phyloP scores from a whole-genome alignment of 1,140 invertebrate genomes.

The Thereuonema tuberculata region DNA sequence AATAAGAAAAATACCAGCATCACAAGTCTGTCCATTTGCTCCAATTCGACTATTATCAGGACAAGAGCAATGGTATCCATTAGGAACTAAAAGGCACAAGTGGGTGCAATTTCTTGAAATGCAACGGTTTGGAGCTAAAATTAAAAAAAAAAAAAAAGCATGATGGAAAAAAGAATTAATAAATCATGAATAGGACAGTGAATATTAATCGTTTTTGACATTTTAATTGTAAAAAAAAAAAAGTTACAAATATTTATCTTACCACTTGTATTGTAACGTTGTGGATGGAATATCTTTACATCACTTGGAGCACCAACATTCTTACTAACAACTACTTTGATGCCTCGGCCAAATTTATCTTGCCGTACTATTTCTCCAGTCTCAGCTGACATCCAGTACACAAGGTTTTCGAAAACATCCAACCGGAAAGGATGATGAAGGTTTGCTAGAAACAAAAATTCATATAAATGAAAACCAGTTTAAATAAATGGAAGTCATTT shows the following conservation, averaged over 20 bases:
- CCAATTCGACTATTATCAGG: slow-evolving; percentile 47
- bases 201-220: too few relatives aligned
- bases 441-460: slow-evolving; percentile 34
- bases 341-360: slow-evolving; percentile 90
- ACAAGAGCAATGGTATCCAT: slow-evolving; percentile 71
- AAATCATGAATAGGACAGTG: not conserved
- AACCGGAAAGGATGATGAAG: slow-evolving; percentile 68
- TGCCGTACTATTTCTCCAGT: slow-evolving; percentile 68
- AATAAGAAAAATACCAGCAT: slow-evolving; percentile 43
- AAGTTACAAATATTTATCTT: too few relatives aligned
- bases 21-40: slow-evolving; percentile 43
- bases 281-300: slow-evolving; percentile 51
- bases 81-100: slow-evolving; percentile 76
- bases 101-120: slow-evolving; percentile 60
- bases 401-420: slow-evolving; percentile 79
- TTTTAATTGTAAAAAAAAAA: too few relatives aligned
- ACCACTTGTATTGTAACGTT: slow-evolving; percentile 57
- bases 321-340: slow-evolving; percentile 62
- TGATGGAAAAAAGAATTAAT: not conserved
- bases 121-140: slow-evolving; percentile 45
- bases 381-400: slow-evolving; percentile 78
- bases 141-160: not conserved
- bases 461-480: too few relatives aligned
- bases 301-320: slow-evolving; percentile 70
- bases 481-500: slow-evolving; percentile 2